Base-by-base conservation (phyloP, 23 tunicate genomes). In the Botrylloides violaceus region DNA sequence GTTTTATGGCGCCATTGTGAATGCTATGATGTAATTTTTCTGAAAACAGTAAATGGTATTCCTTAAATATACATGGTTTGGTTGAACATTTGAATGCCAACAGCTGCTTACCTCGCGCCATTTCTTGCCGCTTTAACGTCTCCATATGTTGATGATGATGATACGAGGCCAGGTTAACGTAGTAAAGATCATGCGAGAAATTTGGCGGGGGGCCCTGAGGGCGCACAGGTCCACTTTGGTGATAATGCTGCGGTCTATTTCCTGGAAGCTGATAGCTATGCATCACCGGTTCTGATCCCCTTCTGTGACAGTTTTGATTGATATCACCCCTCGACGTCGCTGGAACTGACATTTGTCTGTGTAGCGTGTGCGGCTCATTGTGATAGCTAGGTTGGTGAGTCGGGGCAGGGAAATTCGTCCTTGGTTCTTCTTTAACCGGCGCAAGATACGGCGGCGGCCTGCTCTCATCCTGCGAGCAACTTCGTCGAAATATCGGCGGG, bases 111-210 rank as follows among this genome's bases (percentile, higher is more conserved):
- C 94, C 94, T 86, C 84, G 79, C 31, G 94, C 76, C 58, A 86
- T 64, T 33, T 86, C 81, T 22, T 83, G 83, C 22, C 94, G 48
- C 37, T 86, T 86, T 23, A 65, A 35, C 6, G 84, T 58, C 70
- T 86, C 94, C 81, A 86, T 68, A 24, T 80, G 77, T 47, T 86
- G 85, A 43, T 86, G 94, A 48, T 86, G 94, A 34, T 75, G 94
- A 47, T 79, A 86, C 32, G 77, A 36, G 18, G 81, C 78, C 58
- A 86, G 64, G 75, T 86, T 86, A 4, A 80, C 84, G 32, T 71
- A 70, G 56, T 86, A 86, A 18, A 86, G 55, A 80, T 86, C 85
- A 29, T 61, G 85, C 43, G 47, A 36, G 37, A 19, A 59, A 43
- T 43, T 43, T 7, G 53, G 12, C 53, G 9, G 53, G 12, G 58